Conservation (phyloP, 2,113 vertebrate genomes). For the Fukomys damarensis region DNA sequence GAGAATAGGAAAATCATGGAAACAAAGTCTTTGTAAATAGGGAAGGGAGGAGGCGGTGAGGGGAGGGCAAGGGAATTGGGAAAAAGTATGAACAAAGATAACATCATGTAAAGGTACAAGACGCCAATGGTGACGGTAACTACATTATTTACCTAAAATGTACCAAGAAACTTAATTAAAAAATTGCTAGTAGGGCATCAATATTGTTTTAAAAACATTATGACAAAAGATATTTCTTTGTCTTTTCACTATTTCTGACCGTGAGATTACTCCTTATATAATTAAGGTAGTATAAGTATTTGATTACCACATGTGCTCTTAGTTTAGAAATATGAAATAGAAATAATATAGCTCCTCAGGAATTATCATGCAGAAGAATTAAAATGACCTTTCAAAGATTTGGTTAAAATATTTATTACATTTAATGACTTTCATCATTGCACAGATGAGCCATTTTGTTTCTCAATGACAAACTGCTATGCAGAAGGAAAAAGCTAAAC, state of each 20-base stretch:
- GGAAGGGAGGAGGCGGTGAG: no score
- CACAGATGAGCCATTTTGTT: background rate
- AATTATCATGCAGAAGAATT: background rate
- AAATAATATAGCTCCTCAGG: background rate
- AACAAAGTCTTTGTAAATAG: no score
- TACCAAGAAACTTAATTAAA: no score
- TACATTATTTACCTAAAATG: no score
- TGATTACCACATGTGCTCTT: background rate
- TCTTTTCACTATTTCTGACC: background rate
- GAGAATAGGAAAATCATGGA: no score
- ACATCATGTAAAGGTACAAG: no score
- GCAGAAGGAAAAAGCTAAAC: background rate
- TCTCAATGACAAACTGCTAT: background rate
- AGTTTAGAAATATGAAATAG: background rate
- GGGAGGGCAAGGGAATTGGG: no score
- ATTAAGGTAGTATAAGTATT: background rate
- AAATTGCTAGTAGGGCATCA: background rate
- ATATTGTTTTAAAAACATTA: background rate
- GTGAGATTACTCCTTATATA: background rate
- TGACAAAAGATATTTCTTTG: background rate
- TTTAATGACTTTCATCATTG: background rate
- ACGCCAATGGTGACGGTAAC: no score
- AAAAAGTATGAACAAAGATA: no score
- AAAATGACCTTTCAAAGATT: background rate
- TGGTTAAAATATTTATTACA: conserved; percentile 49